Evolutionary conservation across 2,888 invertebrate genomes (phyloP).

Genomic region (Invenusta paracnida): DNA sequence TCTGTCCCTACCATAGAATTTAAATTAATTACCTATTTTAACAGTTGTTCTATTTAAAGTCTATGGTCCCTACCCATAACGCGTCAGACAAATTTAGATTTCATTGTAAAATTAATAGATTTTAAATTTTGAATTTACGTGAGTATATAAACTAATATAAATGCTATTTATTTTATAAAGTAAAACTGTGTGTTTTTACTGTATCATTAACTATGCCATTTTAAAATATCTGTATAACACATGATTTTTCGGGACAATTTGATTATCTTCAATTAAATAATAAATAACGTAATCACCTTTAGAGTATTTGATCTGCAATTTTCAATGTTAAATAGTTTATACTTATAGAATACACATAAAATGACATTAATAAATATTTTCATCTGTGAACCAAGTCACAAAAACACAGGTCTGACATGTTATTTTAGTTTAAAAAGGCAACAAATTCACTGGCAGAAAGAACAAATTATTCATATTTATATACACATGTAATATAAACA

Average conservation of each 20-base stretch:
- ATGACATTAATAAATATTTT: background rate
- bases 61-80: background rate
- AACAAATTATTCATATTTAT: background rate
- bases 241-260: background rate
- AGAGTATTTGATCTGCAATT: background rate
- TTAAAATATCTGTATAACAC: no score
- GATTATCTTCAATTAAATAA: background rate
- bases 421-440: background rate
- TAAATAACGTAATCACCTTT: background rate
- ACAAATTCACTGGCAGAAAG: background rate
- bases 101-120: no score
- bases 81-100: background rate
- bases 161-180: no score
- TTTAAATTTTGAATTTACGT: no score
- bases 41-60: no score
- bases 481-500: background rate
- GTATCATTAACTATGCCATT: no score
- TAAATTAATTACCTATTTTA: no score
- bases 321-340: background rate
- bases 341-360: background rate
- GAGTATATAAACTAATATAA: no score
- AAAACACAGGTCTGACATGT: background rate
- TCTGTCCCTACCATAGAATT: no score
- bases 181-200: no score
- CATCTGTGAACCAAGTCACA: background rate